phyloP scores from a whole-genome alignment of 2,888 invertebrate species.

The Cheilosia soror region DNA sequence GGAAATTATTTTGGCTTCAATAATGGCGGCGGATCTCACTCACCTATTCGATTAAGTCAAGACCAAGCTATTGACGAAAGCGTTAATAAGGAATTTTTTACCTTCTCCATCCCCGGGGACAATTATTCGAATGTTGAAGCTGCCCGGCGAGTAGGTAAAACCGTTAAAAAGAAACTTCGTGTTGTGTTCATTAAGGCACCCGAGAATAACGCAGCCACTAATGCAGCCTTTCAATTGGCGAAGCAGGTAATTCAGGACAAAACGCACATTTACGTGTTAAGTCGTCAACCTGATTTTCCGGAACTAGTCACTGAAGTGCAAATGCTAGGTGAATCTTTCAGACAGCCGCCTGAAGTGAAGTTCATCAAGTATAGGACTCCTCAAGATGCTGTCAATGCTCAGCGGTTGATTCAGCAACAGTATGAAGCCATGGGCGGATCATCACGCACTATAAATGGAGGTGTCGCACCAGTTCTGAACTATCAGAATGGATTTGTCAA shows the following conservation, averaged over 20 bases:
- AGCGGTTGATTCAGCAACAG: constrained; percentile 80
- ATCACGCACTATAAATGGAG: constrained; percentile 79
- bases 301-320: constrained; percentile 80
- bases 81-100: constrained; percentile 81
- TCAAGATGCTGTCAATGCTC: constrained; percentile 82
- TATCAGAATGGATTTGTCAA: neutral
- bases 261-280: constrained; percentile 78
- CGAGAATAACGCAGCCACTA: constrained; percentile 80
- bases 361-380: constrained; percentile 82
- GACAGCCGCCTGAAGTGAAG: constrained; percentile 81
- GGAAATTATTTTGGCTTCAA: neutral
- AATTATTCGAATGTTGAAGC: constrained; percentile 79
- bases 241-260: constrained; percentile 80
- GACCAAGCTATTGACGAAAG: constrained; percentile 74
- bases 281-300: constrained; percentile 80
- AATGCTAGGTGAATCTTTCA: constrained; percentile 77
- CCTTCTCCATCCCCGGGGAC: constrained; percentile 81
- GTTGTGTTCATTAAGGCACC: constrained; percentile 82
- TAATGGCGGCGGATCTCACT: constrained; percentile 49
- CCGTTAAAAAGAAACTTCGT: constrained; percentile 80
- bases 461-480: constrained; percentile 78
- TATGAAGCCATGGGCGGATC: constrained; percentile 80
- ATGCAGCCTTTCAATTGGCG: constrained; percentile 79
- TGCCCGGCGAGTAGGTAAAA: constrained; percentile 76
- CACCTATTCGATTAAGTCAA: constrained; percentile 10